Evolutionary conservation across 30 jellyfish, hydroid and myxozoan species (phyloP), one percentile per base, ranked within the genome.

Genomic region (Calvadosia cruxmelitensis): DNA sequence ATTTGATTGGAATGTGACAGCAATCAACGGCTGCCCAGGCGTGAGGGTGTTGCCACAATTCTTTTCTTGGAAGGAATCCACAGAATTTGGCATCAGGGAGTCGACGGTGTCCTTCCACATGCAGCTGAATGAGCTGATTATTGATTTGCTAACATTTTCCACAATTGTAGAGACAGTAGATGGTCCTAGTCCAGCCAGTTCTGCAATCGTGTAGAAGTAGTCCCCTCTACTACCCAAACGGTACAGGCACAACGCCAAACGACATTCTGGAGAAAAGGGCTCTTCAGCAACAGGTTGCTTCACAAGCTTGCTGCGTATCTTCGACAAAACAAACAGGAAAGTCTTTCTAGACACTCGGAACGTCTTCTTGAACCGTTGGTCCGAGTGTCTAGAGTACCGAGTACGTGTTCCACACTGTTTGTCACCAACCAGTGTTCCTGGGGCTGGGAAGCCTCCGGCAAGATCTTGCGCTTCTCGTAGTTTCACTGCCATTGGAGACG

Each of bases 1-100:
- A 70, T n/a, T n/a, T n/a, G n/a, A n/a, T n/a, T n/a, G n/a, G n/a
- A n/a, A n/a, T n/a, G n/a, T n/a, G n/a, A n/a, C 42, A 42, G 49
- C 2, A 70, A 42, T 0, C 70, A 52, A 27, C 49, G 28, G 25
- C 36, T 64, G 7, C 0, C 1, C 0, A 64, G 65, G 13, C 20
- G 15, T 25, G 66, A 3, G 79, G 86, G 63, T 64, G 66, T 66
- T 75, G 86, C 86, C 78, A 75, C n/a, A 63, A 53, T 50, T 75
- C 68, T 63, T 74, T 27, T 31, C 78, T 65, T 10, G 49, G 33
- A 75, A 31, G 28, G 63, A 68, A 49, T 64, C 53, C 24, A 23
- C 68, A 12, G 67, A 36, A 61, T 74, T 74, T 32, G 77, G 84
- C 77, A 74, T 53, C 31, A 20, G 29, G 13, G 28, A 23, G 25